Conservation (phyloP, 2,113 vertebrate species). For the Ondatra zibethicus region DNA sequence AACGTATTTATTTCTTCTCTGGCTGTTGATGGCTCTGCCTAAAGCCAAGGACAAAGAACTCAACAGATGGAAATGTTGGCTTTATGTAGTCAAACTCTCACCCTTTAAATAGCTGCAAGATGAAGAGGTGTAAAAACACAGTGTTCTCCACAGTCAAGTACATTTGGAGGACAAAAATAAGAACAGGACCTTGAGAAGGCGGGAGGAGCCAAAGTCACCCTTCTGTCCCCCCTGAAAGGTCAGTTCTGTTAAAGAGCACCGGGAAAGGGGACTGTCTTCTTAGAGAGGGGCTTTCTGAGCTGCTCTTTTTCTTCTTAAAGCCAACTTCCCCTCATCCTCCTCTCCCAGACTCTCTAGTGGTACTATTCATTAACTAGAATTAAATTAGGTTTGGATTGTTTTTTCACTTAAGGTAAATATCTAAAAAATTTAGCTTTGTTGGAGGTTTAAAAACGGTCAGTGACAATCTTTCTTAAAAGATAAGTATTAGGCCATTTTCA, state of each 20-base stretch:
- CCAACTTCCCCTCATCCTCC: rapidly evolving
- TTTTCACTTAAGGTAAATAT: slow-evolving; percentile 19
- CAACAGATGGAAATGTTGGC: slow-evolving; percentile 35
- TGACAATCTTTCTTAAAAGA: slow-evolving; percentile 4
- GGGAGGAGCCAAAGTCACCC: background rate
- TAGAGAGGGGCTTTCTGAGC: background rate
- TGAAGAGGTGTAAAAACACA: slow-evolving; percentile 50
- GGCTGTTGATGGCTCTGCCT: background rate
- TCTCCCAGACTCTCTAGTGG: background rate
- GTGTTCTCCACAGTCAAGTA: slow-evolving; percentile 7
- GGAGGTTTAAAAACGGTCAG: background rate
- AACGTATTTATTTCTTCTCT: background rate
- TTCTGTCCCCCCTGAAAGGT: slow-evolving; percentile 59
- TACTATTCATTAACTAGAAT: slow-evolving; percentile 29
- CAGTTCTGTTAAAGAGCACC: slow-evolving; percentile 42
- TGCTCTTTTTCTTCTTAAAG: background rate
- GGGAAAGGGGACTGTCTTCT: background rate
- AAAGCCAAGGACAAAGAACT: slow-evolving; percentile 41
- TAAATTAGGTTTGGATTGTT: background rate
- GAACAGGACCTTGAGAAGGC: slow-evolving; percentile 3
- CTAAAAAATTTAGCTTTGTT: background rate
- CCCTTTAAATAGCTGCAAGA: background rate
- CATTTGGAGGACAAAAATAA: slow-evolving; percentile 53
- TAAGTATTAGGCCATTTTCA: background rate
- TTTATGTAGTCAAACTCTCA: slow-evolving; percentile 1